Conservation (phyloP, 1,140 invertebrate species). For the Pachypsylla venusta region DNA sequence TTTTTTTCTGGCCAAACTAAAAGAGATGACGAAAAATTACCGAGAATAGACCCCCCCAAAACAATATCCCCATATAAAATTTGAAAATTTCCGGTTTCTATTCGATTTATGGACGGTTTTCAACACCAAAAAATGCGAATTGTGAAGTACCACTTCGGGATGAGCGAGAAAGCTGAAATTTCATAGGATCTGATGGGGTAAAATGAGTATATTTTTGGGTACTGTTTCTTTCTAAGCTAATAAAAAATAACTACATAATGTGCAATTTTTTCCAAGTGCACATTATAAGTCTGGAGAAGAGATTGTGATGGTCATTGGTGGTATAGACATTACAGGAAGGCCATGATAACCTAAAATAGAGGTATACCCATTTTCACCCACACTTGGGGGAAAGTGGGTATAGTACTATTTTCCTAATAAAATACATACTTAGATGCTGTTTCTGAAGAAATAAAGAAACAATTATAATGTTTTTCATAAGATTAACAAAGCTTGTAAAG, state of each 20-base stretch:
- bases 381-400: background rate
- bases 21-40: too few species aligned
- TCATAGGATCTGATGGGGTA: background rate
- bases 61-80: too few species aligned
- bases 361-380: background rate
- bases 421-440: background rate
- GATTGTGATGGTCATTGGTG: background rate
- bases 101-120: too few species aligned
- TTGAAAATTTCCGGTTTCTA: too few species aligned
- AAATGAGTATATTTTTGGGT: background rate
- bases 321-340: too few species aligned
- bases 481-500: background rate
- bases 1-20: too few species aligned
- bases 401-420: background rate
- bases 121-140: too few species aligned
- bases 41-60: too few species aligned
- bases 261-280: background rate
- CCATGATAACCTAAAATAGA: background rate
- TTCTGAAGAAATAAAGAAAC: background rate
- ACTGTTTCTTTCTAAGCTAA: background rate
- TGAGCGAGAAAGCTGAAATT: too few species aligned
- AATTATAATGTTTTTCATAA: background rate
- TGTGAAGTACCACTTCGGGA: too few species aligned
- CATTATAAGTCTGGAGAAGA: background rate
- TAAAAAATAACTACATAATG: background rate